Base-by-base conservation (phyloP, 2,888 invertebrate genomes). In the Opisthograptis luteolata region DNA sequence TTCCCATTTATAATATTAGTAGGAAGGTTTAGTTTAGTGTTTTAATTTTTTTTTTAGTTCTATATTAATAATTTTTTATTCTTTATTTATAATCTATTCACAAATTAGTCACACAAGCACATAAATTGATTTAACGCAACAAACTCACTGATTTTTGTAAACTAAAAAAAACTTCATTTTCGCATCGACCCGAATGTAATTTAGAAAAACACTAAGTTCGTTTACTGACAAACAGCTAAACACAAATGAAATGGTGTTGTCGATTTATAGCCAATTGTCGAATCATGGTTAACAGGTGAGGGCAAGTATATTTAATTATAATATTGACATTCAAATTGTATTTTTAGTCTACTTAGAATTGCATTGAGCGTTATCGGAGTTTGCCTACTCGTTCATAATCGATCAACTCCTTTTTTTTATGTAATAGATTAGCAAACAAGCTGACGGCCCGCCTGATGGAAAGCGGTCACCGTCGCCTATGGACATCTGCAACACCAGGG, bases 61-160 rank as follows among this genome's bases (percentile, higher is more conserved):
- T n/a, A n/a, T 25, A n/a, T 34, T 31, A 13, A 7, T n/a, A n/a
- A n/a, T 39, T 34, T 27, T 40, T 20, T 15, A 28, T 36, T 24
- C 9, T 17, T 17, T 22, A 19, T 31, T n/a, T 9, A 32, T 37
- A 24, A 22, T 9, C 19, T 17, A 14, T 17, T 22, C 8, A 15
- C 2, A 24, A 22, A 41, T 13, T 13, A 30, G 9, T 31, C n/a
- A 30, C 13, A 22, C 9, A 22, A 45, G 31, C 4, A 22, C 27
- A 6, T n/a, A 6, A 2, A 10, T 15, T 3, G 27, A 24, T 1
- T 27, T 17, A 24, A 22, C n/a, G 12, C 22, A 62, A 58, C 59
- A 51, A 47, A 70, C 84, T 87, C 73, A 88, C 88, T 83, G 78
- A 72, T 84, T 78, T 62, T 77, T 81, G 72, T 87, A 88, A 56